Evolutionary conservation across 2,797 vertebrate species (phyloP).

Genomic region (Vireo griseus): DNA sequence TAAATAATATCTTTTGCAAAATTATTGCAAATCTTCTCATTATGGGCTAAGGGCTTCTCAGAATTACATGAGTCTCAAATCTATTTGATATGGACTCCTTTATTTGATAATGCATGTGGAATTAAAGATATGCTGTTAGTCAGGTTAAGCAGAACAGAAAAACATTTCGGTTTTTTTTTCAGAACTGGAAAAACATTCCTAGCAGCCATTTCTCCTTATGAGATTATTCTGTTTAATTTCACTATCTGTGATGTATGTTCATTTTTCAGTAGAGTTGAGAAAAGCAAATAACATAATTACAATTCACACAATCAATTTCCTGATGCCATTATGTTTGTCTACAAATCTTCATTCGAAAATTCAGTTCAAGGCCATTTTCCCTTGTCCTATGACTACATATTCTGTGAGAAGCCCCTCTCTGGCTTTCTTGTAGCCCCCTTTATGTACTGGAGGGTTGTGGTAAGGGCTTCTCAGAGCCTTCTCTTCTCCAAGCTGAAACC

Average conservation of each 20-base stretch:
- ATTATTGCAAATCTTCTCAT: neutral
- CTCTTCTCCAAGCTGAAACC: neutral
- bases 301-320: neutral
- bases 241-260: slow-evolving; percentile 10
- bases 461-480: neutral
- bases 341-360: neutral
- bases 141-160: slow-evolving; percentile 7
- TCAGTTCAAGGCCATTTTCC: neutral
- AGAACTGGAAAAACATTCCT: neutral
- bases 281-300: neutral
- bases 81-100: neutral
- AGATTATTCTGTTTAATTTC: slow-evolving; percentile 29
- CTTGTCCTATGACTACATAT: neutral
- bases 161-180: neutral
- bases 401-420: neutral
- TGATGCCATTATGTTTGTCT: slow-evolving; percentile 6
- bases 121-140: neutral
- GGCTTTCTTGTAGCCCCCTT: neutral
- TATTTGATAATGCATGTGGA: neutral
- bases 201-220: neutral
- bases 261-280: neutral
- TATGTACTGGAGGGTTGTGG: neutral
- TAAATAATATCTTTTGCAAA: neutral
- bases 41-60: no score
- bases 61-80: neutral